Conservation (phyloP, 2,113 vertebrate genomes). For the Quiscalus mexicanus region DNA sequence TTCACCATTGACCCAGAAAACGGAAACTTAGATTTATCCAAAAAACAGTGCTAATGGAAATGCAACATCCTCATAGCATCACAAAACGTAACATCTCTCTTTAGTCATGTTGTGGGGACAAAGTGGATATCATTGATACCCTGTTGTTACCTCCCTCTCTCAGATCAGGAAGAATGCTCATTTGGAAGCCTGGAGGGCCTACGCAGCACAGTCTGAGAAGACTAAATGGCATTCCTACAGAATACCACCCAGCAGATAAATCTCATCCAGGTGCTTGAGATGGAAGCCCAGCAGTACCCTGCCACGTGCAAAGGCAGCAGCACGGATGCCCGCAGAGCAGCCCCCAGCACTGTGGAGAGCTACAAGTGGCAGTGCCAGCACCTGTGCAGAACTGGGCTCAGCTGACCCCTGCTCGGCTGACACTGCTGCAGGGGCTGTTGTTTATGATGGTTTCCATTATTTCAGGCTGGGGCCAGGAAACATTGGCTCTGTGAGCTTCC, state of each 20-base stretch:
- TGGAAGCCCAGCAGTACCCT: neutral
- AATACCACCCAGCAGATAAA: neutral
- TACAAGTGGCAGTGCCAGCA: too few species aligned
- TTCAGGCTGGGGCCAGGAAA: neutral
- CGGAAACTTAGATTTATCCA: neutral
- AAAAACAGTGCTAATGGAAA: neutral
- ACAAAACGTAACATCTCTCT: accelerated
- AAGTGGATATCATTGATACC: neutral
- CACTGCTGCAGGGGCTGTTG: accelerated
- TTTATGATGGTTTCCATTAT: neutral
- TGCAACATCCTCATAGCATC: neutral
- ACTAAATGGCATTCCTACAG: neutral
- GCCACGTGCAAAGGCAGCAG: neutral
- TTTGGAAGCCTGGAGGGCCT: neutral
- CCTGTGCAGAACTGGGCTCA: neutral
- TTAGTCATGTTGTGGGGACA: accelerated
- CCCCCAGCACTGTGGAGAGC: neutral
- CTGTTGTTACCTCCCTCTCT: neutral
- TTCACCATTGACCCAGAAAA: neutral
- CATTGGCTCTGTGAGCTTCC: neutral
- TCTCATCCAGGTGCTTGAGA: neutral
- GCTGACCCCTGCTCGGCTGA: neutral
- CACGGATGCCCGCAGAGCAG: accelerated
- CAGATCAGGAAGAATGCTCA: neutral
- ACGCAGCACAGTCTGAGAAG: neutral